phyloP scores from a whole-genome alignment of 2,888 invertebrate species.

The Lasioglossum lativentre region DNA sequence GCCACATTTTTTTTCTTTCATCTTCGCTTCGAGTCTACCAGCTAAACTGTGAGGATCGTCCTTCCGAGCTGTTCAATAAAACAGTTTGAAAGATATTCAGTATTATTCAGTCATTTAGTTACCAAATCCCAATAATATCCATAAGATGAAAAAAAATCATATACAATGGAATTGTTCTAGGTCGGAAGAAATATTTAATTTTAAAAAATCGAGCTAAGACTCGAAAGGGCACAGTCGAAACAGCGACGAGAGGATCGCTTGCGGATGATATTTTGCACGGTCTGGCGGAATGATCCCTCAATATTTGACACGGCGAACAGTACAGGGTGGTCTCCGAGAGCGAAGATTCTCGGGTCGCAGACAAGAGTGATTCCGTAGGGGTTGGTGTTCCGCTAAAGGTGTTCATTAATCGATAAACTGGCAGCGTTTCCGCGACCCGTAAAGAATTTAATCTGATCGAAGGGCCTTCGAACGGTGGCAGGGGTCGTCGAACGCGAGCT shows the following conservation, averaged over 20 bases:
- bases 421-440: constrained; percentile 49
- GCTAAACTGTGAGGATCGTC: no score
- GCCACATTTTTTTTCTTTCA: no score
- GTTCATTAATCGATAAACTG: constrained; percentile 55
- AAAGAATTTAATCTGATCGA: constrained; percentile 60
- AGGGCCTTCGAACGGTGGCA: constrained; percentile 36
- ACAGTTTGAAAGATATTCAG: no score
- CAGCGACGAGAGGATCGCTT: background rate
- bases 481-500: constrained; percentile 33
- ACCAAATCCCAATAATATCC: no score
- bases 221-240: background rate
- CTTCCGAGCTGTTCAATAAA: no score
- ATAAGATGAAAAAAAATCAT: no score
- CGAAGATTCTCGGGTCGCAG: background rate
- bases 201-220: background rate
- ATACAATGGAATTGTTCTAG: no score
- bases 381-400: constrained; percentile 48
- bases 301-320: background rate
- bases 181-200: no score
- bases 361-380: constrained; percentile 15
- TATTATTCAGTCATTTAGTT: no score
- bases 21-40: no score
- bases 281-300: background rate
- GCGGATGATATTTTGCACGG: background rate
- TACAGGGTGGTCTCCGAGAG: background rate